phyloP scores from a whole-genome alignment of 2,797 vertebrate genomes.

The Artibeus lituratus region DNA sequence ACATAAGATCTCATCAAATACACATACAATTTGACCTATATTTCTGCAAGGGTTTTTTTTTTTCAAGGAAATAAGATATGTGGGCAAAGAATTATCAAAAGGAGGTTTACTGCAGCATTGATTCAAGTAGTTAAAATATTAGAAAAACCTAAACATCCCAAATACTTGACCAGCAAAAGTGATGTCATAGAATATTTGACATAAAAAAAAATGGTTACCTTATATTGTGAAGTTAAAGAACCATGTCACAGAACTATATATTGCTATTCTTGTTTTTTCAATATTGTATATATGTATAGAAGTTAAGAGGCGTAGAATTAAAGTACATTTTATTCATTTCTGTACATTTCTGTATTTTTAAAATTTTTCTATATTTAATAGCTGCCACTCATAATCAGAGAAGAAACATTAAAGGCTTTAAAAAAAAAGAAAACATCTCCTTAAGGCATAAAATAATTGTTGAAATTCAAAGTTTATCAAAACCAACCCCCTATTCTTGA shows the following conservation, averaged over 20 bases:
- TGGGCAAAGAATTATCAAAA: not conserved
- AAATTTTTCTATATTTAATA: not conserved
- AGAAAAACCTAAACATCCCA: not conserved
- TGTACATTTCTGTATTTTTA: not conserved
- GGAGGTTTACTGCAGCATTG: not conserved
- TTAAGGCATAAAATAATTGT: not conserved
- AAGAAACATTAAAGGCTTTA: not conserved
- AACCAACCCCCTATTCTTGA: not conserved
- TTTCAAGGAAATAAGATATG: not conserved
- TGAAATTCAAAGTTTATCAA: not conserved
- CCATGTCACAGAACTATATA: not conserved
- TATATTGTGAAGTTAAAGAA: not conserved
- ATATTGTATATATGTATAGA: not conserved
- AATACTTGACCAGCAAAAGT: not conserved
- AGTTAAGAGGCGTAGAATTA: not conserved
- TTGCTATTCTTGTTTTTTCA: not conserved
- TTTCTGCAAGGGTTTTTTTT: slow-evolving; percentile 1
- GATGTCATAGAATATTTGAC: not conserved
- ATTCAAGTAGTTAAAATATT: not conserved
- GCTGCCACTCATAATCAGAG: not conserved
- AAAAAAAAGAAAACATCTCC: not conserved
- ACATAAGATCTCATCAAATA: not conserved
- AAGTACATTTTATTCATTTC: not conserved
- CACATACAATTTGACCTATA: not conserved
- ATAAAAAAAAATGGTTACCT: not conserved